Base-by-base conservation (phyloP, 2,797 vertebrate species). In the Microcaecilia unicolor region DNA sequence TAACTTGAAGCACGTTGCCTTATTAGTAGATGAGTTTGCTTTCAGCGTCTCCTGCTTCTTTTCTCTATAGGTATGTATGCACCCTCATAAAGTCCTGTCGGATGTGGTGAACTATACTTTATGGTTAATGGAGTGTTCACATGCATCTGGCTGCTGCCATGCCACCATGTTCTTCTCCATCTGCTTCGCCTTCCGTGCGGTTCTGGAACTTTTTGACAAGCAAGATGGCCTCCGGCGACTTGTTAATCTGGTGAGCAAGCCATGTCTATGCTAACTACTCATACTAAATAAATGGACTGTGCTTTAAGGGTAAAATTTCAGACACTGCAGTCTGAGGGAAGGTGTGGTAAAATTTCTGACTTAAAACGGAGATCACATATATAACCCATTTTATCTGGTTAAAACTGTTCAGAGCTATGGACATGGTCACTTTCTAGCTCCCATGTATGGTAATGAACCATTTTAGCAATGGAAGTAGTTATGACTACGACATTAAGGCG, bases 101-200 rank as follows among this genome's bases (percentile, higher is more conserved):
- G 96, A 98, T 37, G 91, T 99, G 38, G 96, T 99, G 37, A 91
- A 85, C 57, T 99, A 99, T 60, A 98, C 96, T 2, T 75, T 99
- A 37, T 99, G 96, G 96, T 78, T 99, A 48, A 83, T 99, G 84
- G 96, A 99, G 47, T 99, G 96, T 65, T 99, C 96, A 16, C 96
- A 99, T 1, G 96, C 93, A 7, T 98, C 96, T 0, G 95, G 95
- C 44, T 96, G 95, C 76, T 99, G 96, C 71, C 96, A 99, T 14
- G 95, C 96, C 55, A 99, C 96, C 56, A 98, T 99, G 96, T 99
- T 99, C 76, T 99, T 99, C 74, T 98, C 95, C 48, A 99, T 99
- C 68, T 97, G 92, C 54, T 99, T 99, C 70, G 93, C 94, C 25
- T 99, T 98, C 61, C 92, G 96, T 10, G 94, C 91, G 2, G 91